phyloP scores from a whole-genome alignment of 2,113 vertebrate genomes.

The Mormoops blainvillei region DNA sequence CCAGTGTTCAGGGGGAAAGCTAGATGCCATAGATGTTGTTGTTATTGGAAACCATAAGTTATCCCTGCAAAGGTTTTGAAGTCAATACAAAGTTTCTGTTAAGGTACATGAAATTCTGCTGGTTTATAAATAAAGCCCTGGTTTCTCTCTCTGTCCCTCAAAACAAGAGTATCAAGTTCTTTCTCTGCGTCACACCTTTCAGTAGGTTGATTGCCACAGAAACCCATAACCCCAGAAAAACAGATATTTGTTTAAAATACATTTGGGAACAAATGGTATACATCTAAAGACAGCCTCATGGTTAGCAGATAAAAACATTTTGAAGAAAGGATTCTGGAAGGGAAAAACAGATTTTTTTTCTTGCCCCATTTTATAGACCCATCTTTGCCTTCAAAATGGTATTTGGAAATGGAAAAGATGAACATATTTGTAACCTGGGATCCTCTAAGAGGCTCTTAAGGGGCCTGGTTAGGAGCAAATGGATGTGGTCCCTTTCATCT shows the following conservation, averaged over 20 bases:
- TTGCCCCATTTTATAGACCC: constrained; percentile 66
- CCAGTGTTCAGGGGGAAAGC: constrained; percentile 23
- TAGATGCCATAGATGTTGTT: neutral
- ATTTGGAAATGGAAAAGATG: constrained; percentile 82
- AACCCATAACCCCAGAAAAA: neutral
- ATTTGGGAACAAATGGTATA: neutral
- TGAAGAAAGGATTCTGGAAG: constrained; percentile 68
- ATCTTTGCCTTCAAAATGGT: constrained; percentile 81
- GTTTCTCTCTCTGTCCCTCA: constrained; percentile 5
- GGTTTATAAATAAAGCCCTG: neutral
- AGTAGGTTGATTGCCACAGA: neutral
- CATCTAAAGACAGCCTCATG: constrained; percentile 40
- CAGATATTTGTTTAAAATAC: constrained; percentile 1
- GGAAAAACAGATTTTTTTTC: constrained; percentile 79
- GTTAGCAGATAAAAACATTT: constrained; percentile 78
- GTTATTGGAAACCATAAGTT: constrained; percentile 63
- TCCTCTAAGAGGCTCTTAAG: constrained; percentile 85
- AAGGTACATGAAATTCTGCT: neutral
- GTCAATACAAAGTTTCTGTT: constrained; percentile 60
- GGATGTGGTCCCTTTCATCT: constrained; percentile 85
- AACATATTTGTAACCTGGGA: constrained; percentile 79
- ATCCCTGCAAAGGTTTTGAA: constrained; percentile 45
- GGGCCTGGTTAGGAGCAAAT: constrained; percentile 84
- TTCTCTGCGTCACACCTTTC: neutral
- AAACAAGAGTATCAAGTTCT: neutral